Conservation (phyloP, 2,113 vertebrate species). For the Grantiella picta region DNA sequence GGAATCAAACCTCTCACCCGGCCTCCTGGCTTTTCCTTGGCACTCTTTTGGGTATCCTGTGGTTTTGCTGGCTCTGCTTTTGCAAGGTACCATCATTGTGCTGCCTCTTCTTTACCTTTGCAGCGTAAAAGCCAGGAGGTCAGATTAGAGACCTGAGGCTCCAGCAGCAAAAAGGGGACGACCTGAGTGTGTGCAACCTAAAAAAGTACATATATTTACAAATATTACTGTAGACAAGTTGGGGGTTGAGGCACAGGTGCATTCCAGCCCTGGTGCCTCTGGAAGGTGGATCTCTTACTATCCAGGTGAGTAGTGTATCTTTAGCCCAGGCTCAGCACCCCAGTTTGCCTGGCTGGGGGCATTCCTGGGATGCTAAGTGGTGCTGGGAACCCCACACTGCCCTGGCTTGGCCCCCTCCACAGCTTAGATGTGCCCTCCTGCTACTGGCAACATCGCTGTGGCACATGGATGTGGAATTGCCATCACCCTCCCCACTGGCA, state of each 20-base stretch:
- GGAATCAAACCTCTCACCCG: not conserved
- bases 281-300: not conserved
- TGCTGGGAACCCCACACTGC: not conserved
- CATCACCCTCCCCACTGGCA: not conserved
- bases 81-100: accelerated
- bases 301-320: not conserved
- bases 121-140: not conserved
- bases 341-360: not conserved
- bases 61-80: not conserved
- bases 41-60: not conserved
- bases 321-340: not conserved
- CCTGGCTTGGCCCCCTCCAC: too few relatives aligned
- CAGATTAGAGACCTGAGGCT: not conserved
- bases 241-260: not conserved
- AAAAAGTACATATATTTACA: not conserved
- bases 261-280: not conserved
- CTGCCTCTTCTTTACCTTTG: not conserved
- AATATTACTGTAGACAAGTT: not conserved
- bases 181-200: not conserved
- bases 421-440: accelerated
- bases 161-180: not conserved
- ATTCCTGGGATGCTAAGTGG: not conserved
- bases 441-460: not conserved
- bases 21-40: not conserved
- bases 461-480: not conserved